A percentile compares a stretch with the other conserved stretches of the same genome.
phyloP scores from a whole-genome alignment of 2,113 vertebrate species.

The Bubo blakistoni region DNA sequence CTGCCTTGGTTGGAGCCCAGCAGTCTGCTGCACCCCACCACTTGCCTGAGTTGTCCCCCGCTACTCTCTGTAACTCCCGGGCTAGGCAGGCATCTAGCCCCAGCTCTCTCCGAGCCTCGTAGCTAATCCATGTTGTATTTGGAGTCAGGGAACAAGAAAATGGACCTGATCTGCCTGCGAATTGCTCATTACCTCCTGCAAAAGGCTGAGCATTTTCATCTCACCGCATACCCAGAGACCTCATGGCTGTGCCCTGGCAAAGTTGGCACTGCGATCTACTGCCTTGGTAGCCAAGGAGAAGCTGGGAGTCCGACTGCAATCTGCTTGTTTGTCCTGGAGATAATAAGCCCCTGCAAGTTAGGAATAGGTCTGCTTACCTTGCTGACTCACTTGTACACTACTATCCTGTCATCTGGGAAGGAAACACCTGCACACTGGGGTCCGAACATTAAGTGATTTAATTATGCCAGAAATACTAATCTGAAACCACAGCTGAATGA shows the following conservation, averaged over 20 bases:
- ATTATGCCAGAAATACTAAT: not conserved
- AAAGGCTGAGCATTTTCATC: not conserved
- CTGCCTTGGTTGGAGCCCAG: not conserved
- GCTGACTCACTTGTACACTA: not conserved
- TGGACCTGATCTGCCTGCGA: not conserved
- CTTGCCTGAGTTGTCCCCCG: not conserved
- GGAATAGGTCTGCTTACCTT: not conserved
- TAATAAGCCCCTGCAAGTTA: not conserved
- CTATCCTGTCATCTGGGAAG: not conserved
- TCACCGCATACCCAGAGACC: not conserved
- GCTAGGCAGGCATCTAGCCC: not conserved
- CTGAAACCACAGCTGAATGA: not conserved
- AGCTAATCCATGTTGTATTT: not conserved
- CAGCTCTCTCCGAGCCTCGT: not conserved
- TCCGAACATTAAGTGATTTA: not conserved
- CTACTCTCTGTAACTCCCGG: fast-evolving
- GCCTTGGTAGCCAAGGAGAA: not conserved
- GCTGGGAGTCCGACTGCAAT: not conserved
- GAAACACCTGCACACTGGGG: not conserved
- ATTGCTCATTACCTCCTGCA: not conserved
- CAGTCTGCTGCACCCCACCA: not conserved
- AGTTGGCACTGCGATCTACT: not conserved
- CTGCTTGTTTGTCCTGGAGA: not conserved
- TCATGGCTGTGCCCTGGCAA: not conserved
- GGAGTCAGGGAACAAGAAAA: not conserved